Percentiles rank a stretch among this genome's conserved stretches.
phyloP scores from a whole-genome alignment of 2,797 vertebrate species.

The Nyctalus aviator region DNA sequence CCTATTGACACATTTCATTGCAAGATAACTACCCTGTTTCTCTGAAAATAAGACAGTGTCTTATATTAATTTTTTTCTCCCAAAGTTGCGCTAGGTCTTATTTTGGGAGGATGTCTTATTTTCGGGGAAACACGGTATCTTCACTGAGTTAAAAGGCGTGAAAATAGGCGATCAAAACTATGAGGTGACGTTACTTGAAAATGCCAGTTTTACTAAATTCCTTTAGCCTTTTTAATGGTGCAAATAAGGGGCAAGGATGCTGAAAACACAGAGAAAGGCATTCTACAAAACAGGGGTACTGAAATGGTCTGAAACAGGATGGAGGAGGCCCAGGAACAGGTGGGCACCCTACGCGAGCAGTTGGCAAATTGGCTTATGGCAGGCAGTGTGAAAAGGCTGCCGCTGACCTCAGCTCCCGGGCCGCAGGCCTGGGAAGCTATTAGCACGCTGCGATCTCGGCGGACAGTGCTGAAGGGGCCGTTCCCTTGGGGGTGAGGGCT shows the following conservation, averaged over 20 bases:
- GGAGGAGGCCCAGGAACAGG: constrained; percentile 30
- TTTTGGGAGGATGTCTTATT: no score
- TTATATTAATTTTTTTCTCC: no score
- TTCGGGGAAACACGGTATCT: not conserved
- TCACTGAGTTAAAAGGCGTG: not conserved
- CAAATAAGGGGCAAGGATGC: not conserved
- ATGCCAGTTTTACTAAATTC: not conserved
- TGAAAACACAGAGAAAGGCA: not conserved
- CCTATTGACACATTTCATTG: not conserved
- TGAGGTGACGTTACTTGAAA: not conserved
- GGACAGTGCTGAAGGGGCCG: not conserved
- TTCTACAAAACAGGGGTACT: not conserved
- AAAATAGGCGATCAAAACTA: not conserved
- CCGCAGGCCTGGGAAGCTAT: not conserved
- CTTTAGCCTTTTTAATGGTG: not conserved
- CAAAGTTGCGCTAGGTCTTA: no score
- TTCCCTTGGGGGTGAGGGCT: not conserved
- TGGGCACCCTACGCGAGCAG: constrained; percentile 11
- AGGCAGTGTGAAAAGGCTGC: constrained; percentile 46
- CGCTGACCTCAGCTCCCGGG: not conserved
- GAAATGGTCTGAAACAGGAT: not conserved
- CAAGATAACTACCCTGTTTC: not conserved
- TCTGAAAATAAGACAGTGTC: no score
- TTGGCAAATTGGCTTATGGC: constrained; percentile 54
- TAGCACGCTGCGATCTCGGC: not conserved